Conservation (phyloP, 2,888 invertebrate genomes). For the Ornithoptera alexandrae region DNA sequence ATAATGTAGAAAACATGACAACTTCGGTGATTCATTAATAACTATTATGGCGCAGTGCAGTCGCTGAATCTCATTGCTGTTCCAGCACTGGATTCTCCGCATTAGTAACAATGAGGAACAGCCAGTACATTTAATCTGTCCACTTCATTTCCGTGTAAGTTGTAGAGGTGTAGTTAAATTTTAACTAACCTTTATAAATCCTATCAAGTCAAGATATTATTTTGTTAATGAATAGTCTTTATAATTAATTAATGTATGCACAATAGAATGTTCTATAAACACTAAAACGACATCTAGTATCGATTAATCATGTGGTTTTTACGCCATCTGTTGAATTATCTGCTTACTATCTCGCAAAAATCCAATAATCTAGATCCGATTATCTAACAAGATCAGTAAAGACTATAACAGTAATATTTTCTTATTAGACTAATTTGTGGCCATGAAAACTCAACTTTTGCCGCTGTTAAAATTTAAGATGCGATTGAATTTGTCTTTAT, state of each 20-base stretch:
- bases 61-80: conserved; percentile 30
- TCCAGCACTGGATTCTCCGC: conserved; percentile 21
- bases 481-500: background rate
- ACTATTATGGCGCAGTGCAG: conserved; percentile 36
- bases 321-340: conserved; percentile 19
- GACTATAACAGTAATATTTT: background rate
- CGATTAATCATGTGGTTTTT: background rate
- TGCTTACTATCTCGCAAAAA: conserved; percentile 13
- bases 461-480: background rate
- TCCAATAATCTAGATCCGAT: conserved; percentile 10
- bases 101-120: conserved; percentile 9
- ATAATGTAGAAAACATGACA: conserved; percentile 33
- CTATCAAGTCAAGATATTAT: too few relatives aligned
- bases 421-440: conserved; percentile 17
- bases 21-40: conserved; percentile 39
- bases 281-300: background rate
- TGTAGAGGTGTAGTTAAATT: background rate
- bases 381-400: background rate
- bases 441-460: conserved; percentile 13
- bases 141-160: background rate
- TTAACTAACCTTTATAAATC: background rate
- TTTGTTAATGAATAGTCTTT: background rate
- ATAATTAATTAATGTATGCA: background rate
- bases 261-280: background rate
- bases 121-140: conserved; percentile 2